Conservation (phyloP, 2,888 invertebrate genomes). For the Drosophila mettleri region DNA sequence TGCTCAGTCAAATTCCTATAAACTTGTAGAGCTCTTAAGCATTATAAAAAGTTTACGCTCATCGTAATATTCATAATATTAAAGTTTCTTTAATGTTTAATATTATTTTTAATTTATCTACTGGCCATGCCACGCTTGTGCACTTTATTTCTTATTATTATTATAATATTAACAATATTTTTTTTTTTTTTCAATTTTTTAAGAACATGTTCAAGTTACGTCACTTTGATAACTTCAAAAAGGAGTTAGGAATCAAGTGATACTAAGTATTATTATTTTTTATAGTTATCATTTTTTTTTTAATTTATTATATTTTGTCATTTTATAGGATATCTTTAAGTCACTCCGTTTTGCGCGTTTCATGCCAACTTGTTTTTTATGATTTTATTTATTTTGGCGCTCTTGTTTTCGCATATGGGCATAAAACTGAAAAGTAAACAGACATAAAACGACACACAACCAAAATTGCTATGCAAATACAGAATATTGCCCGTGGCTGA, state of each 20-base stretch:
- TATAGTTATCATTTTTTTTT: too few species aligned
- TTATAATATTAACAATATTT: too few species aligned
- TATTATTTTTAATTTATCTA: too few species aligned
- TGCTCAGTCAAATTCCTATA: background rate
- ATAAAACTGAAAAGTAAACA: constrained; percentile 77
- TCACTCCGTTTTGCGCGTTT: background rate
- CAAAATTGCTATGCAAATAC: constrained; percentile 76
- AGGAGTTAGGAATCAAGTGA: too few species aligned
- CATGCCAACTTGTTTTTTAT: constrained; percentile 42
- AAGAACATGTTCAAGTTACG: too few species aligned
- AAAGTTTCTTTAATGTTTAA: too few species aligned
- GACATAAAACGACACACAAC: constrained; percentile 64
- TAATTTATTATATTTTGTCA: too few species aligned
- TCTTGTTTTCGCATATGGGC: constrained; percentile 76
- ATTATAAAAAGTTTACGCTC: background rate
- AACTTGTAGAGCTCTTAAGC: background rate
- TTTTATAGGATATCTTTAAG: constrained; percentile 8
- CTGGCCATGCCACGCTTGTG: too few species aligned
- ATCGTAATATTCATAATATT: background rate
- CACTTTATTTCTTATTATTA: too few species aligned
- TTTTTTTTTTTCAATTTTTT: too few species aligned
- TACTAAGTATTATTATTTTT: too few species aligned
- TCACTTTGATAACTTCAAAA: too few species aligned
- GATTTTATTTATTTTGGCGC: constrained; percentile 65
- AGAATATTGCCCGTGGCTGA: constrained; percentile 64